Conservation (phyloP, 1,140 invertebrate species). For the Pteromalus puparum region DNA sequence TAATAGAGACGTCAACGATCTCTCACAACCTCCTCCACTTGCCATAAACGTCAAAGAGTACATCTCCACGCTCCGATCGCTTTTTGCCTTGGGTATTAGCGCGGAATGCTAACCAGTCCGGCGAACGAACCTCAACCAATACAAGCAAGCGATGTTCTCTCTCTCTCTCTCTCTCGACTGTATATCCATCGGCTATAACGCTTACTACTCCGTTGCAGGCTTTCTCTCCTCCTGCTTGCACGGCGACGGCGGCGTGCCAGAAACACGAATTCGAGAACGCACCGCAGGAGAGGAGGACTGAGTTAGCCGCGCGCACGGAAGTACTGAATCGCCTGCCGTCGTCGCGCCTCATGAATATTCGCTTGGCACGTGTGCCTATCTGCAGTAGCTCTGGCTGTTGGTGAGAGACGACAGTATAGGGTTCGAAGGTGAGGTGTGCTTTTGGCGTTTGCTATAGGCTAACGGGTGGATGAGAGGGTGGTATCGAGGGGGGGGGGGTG, state of each 20-base stretch:
- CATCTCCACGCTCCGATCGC: neutral
- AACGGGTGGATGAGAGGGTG: neutral
- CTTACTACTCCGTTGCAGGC: neutral
- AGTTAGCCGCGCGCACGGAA: conserved; percentile 32
- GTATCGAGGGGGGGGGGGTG: neutral
- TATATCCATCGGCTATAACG: too few relatives aligned
- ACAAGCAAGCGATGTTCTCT: neutral
- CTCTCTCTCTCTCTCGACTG: too few relatives aligned
- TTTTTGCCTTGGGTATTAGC: neutral
- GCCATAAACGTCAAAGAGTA: neutral
- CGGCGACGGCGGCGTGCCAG: conserved; percentile 48
- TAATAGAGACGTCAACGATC: neutral
- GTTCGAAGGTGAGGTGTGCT: neutral
- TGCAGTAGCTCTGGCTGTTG: neutral
- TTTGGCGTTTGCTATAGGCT: neutral
- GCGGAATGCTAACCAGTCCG: neutral
- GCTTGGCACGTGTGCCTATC: conserved; percentile 46
- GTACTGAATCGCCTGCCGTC: neutral
- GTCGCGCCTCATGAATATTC: conserved; percentile 64
- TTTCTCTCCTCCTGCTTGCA: neutral
- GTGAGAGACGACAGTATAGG: conserved; percentile 4
- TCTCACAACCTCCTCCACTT: neutral
- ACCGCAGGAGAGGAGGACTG: too few relatives aligned
- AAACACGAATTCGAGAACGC: conserved; percentile 53
- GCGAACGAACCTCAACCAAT: neutral